Evolutionary conservation across 2,113 vertebrate genomes (phyloP), one percentile per base, ranked within the genome.

Genomic region (Petrocephalus zakoni): DNA sequence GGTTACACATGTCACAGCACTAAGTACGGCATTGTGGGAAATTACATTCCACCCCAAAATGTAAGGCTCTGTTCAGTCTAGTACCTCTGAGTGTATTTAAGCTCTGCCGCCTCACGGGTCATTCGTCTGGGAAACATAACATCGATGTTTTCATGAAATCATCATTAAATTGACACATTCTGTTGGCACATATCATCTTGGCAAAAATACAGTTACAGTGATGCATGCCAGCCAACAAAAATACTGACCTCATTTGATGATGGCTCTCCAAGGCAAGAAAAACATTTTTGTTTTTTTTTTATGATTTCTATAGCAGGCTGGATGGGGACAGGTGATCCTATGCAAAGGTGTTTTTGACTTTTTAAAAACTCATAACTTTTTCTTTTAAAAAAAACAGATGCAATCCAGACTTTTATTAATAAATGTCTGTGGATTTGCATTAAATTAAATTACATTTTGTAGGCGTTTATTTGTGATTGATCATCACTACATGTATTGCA

Each of bases 41-140:
- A 78, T 78, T 78, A 42, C 72, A 78, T 78, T 78, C 72, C 72
- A 42, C 34, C 13, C 72, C 72, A 7, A 78, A 19, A 37, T 34
- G 37, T 42, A 84, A 84, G 81, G 34, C 15, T 78, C 47, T 84
- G 81, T 84, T 51, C 46, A n/a, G 72, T 84, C 42, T 84, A 84
- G 81, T 47, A 10, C 42, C 81, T 49, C 81, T 21, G 81, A 51
- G 9, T 22, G 3, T 84, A 51, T 51, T 84, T 84, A 47, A 84
- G 22, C 10, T 51, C 47, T n/a, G 47, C 47, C 46, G n/a, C 42
- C 51, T 51, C 21, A 9, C 3, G 10, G 29, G 72, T 78, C 72
- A 78, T 34, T 37, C 72, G 8, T 78, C 34, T 42, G 72, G 72
- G 15, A 42, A 78, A 42, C 6, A 8, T 19, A 19, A 42, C 34